Percentiles rank a stretch among this genome's conserved stretches.
phyloP scores from a whole-genome alignment of 2,113 vertebrate genomes.

The Clarias batrachus region DNA sequence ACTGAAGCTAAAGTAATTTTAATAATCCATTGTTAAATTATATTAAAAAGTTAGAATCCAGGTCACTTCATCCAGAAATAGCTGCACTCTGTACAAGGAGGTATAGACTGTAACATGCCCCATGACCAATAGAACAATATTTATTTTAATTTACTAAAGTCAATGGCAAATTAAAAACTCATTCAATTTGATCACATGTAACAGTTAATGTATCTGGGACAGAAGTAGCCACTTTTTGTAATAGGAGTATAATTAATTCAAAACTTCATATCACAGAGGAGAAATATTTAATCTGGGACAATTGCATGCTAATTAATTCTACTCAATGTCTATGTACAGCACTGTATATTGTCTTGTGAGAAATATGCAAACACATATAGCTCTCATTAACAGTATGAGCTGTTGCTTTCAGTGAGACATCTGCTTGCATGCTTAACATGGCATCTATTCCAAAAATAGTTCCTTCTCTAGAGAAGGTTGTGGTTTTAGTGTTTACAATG shows the following conservation, averaged over 20 bases:
- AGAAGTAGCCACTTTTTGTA: background rate
- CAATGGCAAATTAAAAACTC: background rate
- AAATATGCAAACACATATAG: background rate
- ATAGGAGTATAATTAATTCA: background rate
- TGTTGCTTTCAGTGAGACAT: slow-evolving; percentile 22
- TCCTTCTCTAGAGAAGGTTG: background rate
- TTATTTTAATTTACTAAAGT: background rate
- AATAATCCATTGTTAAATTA: slow-evolving; percentile 44
- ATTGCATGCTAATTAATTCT: background rate
- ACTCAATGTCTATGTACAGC: background rate
- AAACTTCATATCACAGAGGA: background rate
- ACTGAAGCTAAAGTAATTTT: slow-evolving; percentile 42
- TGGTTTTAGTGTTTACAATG: slow-evolving; percentile 2
- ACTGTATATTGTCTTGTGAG: background rate
- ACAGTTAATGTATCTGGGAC: background rate
- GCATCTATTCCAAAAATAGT: slow-evolving; percentile 3
- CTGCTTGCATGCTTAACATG: background rate
- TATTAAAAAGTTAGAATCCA: slow-evolving; percentile 49
- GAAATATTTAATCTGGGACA: background rate
- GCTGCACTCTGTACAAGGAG: slow-evolving; percentile 18
- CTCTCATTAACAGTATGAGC: slow-evolving; percentile 11
- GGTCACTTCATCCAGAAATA: slow-evolving; percentile 51
- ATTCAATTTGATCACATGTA: background rate
- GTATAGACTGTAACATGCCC: slow-evolving; percentile 42
- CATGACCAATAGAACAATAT: background rate